Conservation (phyloP, 1,140 invertebrate species). For the Drosophila bipectinata region DNA sequence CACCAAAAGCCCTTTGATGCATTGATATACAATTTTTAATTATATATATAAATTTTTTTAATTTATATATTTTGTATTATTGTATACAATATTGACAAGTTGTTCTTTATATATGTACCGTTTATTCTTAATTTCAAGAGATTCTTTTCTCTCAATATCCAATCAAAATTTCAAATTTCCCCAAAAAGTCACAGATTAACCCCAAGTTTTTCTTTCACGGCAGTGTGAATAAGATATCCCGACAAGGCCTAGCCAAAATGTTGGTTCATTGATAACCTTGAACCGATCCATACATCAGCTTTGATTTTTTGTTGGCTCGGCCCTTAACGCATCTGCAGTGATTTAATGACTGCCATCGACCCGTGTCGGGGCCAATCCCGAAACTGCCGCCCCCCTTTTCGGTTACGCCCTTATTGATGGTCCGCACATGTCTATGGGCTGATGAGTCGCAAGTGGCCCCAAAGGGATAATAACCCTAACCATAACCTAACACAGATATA, state of each 20-base stretch:
- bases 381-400: slow-evolving; percentile 1
- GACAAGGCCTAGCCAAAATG: neutral
- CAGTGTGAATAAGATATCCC: neutral
- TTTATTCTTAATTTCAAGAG: too few relatives aligned
- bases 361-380: slow-evolving; percentile 24
- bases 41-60: too few relatives aligned
- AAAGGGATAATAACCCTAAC: slow-evolving; percentile 66
- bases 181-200: neutral
- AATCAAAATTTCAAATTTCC: too few relatives aligned
- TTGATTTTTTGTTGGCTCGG: slow-evolving; percentile 5
- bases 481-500: slow-evolving; percentile 41
- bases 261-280: slow-evolving; percentile 33
- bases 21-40: too few relatives aligned
- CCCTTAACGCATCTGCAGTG: slow-evolving; percentile 45
- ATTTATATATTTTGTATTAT: too few relatives aligned
- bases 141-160: too few relatives aligned
- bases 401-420: slow-evolving; percentile 62
- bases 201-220: neutral
- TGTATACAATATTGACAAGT: neutral
- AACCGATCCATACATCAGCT: slow-evolving; percentile 24
- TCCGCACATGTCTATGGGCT: slow-evolving; percentile 47
- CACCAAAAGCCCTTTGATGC: too few relatives aligned
- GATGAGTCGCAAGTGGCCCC: slow-evolving; percentile 69
- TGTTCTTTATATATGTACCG: too few relatives aligned
- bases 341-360: slow-evolving; percentile 62